A percentile compares a stretch with the other conserved stretches of the same genome.
Evolutionary conservation across 1,140 invertebrate genomes (phyloP).

Genomic region (Drosophila lacertosa): DNA sequence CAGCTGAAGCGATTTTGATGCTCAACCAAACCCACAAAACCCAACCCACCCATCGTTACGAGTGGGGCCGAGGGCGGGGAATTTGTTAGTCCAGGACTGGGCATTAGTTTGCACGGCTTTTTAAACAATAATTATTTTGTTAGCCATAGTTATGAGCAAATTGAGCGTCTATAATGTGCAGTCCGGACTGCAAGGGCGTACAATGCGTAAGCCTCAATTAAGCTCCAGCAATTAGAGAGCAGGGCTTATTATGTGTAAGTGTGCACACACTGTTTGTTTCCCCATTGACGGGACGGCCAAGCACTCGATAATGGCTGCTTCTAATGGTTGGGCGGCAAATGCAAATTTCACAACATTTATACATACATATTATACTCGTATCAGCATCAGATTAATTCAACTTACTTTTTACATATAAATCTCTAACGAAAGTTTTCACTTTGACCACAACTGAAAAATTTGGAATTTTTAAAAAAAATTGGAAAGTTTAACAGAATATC

Average conservation of each 20-base stretch:
- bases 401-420: too few species aligned
- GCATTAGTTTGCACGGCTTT: conserved; percentile 39
- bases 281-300: not conserved
- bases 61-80: not conserved
- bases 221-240: conserved; percentile 49
- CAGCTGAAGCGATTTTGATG: not conserved
- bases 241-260: conserved; percentile 40
- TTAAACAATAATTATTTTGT: conserved; percentile 53
- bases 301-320: conserved; percentile 3
- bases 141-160: conserved; percentile 48
- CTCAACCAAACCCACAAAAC: not conserved
- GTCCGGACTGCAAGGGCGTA: conserved; percentile 4
- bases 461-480: too few species aligned
- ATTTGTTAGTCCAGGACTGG: conserved; percentile 25
- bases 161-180: conserved; percentile 43
- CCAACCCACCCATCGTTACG: too few species aligned
- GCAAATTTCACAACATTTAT: not conserved
- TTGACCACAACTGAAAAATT: too few species aligned
- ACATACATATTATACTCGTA: too few species aligned
- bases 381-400: too few species aligned
- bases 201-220: conserved; percentile 52
- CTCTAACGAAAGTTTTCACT: too few species aligned
- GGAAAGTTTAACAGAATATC: too few species aligned
- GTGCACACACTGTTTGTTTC: conserved; percentile 5
- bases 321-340: not conserved